Evolutionary conservation across 1,140 invertebrate genomes (phyloP), one percentile per base, ranked within the genome.

Genomic region (Anthonomus grandis): DNA sequence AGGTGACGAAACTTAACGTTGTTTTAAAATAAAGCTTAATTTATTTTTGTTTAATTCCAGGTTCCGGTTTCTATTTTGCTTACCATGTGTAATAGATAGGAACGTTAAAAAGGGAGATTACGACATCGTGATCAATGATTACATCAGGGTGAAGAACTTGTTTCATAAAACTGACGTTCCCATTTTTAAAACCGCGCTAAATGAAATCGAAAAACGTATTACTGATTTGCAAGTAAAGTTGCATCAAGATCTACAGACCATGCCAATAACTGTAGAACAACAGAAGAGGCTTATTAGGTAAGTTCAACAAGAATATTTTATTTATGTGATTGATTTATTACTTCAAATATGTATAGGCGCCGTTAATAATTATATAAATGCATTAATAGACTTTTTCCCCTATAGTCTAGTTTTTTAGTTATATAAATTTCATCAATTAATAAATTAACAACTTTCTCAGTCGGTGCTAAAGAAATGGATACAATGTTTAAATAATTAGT

Each of bases 41-140:
- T n/a, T n/a, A n/a, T n/a, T n/a, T n/a, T n/a, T 22, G 17, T 23
- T 12, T n/a, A 46, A 15, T 46, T 55, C 36, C 19, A 52, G 57
- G 50, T 93, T 90, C 70, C 79, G 81, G 58, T 98, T 98, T 75
- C 81, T 99, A 0, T 98, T 99, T 72, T 95, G 95, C 71, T 80
- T 99, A 59, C 95, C 96, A 1, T 86, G 91, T 24, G 90, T 88
- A 46, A 97, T 99, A 49, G 93, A 98, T 62, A 87, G 86, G 52
- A 96, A 96, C 66, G 94, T 98, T 56, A 83, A 89, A 63, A 89
- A 90, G 68, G 93, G 91, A 41, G 96, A 99, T 70, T 98, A 96
- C 73, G 94, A 98, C 74, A 83, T 96, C 18, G 92, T 98, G 17
- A 95, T 99, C 47, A 99, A 97, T 72, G 97, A 99, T 75, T 99